Evolutionary conservation across 2,888 invertebrate species (phyloP).

Genomic region (Pterobdella sp.): DNA sequence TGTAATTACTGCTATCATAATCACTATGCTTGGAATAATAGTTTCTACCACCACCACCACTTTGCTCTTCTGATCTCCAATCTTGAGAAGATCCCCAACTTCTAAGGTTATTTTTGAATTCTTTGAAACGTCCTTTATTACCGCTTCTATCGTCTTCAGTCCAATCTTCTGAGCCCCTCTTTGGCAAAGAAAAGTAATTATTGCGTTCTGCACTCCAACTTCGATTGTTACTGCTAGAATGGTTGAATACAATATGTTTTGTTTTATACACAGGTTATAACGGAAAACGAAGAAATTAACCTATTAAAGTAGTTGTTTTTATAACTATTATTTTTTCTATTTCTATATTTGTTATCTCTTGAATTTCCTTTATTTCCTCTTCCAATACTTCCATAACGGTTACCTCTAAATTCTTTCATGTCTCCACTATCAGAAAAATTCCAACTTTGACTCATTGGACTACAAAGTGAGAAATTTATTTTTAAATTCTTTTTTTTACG

Average conservation of each 20-base stretch:
- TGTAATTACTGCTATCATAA: conserved; percentile 1
- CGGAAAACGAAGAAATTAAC: background rate
- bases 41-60: background rate
- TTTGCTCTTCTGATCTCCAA: conserved; percentile 17
- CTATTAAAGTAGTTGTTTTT: background rate
- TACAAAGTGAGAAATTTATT: background rate
- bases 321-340: background rate
- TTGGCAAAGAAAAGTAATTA: background rate
- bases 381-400: background rate
- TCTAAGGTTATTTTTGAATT: background rate
- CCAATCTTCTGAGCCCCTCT: conserved; percentile 23
- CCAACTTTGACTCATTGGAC: conserved; percentile 29
- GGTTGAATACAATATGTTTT: background rate
- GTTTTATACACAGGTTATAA: background rate
- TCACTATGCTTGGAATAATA: too few species aligned
- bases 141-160: background rate
- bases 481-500: background rate
- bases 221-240: conserved; percentile 2
- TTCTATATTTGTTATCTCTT: background rate
- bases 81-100: conserved; percentile 21
- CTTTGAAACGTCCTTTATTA: background rate
- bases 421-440: conserved; percentile 20
- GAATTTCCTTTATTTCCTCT: background rate
- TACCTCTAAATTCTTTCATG: background rate
- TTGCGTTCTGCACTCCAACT: conserved; percentile 28